Percentiles rank a stretch among this genome's conserved stretches.
phyloP scores from a whole-genome alignment of 2,797 vertebrate species.

The Triplophysa bombifrons region DNA sequence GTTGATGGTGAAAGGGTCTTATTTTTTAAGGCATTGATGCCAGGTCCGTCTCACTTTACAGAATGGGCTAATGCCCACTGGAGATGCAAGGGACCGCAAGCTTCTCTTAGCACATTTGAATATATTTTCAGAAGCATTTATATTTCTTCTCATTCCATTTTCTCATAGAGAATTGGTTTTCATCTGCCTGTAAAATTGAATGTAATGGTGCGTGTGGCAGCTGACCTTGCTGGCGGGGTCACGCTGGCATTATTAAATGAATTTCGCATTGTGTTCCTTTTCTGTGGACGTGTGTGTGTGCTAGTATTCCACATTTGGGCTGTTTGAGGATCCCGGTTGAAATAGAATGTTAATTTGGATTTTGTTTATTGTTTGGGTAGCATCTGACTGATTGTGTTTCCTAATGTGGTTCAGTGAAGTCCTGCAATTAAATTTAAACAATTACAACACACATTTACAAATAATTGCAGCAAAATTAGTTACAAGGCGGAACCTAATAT shows the following conservation, averaged over 20 bases:
- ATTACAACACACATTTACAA: constrained; percentile 25
- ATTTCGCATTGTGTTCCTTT: constrained; percentile 39
- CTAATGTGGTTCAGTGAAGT: constrained; percentile 12
- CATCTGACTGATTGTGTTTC: constrained; percentile 27
- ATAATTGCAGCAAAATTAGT: constrained; percentile 32
- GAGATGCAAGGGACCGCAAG: constrained; percentile 31
- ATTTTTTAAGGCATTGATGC: constrained; percentile 42
- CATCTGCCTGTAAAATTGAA: constrained; percentile 55
- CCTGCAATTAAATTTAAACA: constrained; percentile 31
- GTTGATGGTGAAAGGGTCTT: constrained; percentile 39
- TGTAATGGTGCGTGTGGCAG: constrained; percentile 40
- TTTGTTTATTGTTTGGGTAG: constrained; percentile 30
- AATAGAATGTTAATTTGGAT: constrained; percentile 46
- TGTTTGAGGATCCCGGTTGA: constrained; percentile 51
- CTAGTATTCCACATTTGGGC: neutral
- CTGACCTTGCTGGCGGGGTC: constrained; percentile 31
- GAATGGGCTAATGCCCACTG: constrained; percentile 44
- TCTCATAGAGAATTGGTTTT: constrained; percentile 50
- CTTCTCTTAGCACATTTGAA: constrained; percentile 45
- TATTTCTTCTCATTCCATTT: constrained; percentile 51
- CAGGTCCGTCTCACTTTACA: constrained; percentile 45
- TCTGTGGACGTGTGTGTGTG: constrained; percentile 22
- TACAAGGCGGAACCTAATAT: constrained; percentile 28
- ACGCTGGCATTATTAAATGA: constrained; percentile 40
- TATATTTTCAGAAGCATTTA: constrained; percentile 42